Evolutionary conservation across 2,888 invertebrate species (phyloP).

Genomic region (Geophilus truncorum): DNA sequence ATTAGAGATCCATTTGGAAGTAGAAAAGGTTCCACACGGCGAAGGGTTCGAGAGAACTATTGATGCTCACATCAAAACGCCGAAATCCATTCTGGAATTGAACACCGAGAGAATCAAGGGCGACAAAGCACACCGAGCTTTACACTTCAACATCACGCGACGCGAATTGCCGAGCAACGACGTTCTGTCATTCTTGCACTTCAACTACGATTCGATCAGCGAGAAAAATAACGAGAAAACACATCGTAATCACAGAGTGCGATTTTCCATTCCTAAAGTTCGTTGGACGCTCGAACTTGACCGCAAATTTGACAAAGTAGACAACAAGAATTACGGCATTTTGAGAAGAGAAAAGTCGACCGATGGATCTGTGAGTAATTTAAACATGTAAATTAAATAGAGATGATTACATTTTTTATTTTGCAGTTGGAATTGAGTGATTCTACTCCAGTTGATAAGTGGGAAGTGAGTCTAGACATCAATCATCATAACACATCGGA

Average conservation of each 20-base stretch:
- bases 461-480: background rate
- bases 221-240: background rate
- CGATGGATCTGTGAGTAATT: background rate
- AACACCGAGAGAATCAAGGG: background rate
- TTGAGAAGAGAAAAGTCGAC: constrained; percentile 15
- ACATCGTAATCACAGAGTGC: background rate
- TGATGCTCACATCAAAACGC: background rate
- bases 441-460: background rate
- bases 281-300: constrained; percentile 19
- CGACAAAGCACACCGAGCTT: background rate
- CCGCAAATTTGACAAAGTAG: background rate
- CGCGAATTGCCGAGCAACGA: background rate
- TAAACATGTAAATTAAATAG: background rate
- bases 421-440: background rate
- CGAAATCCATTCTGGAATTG: constrained; percentile 23
- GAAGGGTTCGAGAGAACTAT: constrained; percentile 1
- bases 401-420: background rate
- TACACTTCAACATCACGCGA: background rate
- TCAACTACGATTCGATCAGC: background rate
- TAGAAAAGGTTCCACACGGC: background rate
- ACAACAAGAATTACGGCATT: background rate
- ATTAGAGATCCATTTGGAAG: background rate
- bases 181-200: background rate
- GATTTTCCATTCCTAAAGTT: background rate
- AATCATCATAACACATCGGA: constrained; percentile 22